These are phyloP conservation scores for Protonibea diacanthus DNA, from an alignment of 2,797 vertebrate genomes.

Conservation along the genomic window DNA sequence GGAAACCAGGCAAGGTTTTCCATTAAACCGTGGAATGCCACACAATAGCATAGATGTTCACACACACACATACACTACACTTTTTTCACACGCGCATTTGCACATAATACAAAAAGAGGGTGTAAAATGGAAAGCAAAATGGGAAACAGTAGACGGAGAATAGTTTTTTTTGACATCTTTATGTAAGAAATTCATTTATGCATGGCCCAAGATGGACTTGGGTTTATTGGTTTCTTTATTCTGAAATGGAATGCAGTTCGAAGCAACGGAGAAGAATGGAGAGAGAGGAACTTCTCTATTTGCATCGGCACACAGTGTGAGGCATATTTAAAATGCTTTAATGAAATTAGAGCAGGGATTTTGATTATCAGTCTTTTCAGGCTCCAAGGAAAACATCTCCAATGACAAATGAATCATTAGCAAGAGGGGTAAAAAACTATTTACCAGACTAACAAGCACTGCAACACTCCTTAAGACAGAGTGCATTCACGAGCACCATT, in stretches of 20 bases:
- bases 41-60: slow-evolving; percentile 51
- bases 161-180: slow-evolving; percentile 56
- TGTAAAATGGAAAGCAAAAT: slow-evolving; percentile 51
- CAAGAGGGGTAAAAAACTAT: slow-evolving; percentile 53
- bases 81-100: slow-evolving; percentile 24
- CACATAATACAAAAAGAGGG: slow-evolving; percentile 41
- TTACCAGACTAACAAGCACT: slow-evolving; percentile 68
- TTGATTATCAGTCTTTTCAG: slow-evolving; percentile 53
- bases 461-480: slow-evolving; percentile 35
- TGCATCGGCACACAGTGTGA: slow-evolving; percentile 45
- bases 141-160: slow-evolving; percentile 53
- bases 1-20: slow-evolving; percentile 72
- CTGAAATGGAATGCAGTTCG: slow-evolving; percentile 33
- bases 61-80: slow-evolving; percentile 18
- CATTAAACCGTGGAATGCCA: slow-evolving; percentile 69
- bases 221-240: slow-evolving; percentile 66
- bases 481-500: slow-evolving; percentile 35
- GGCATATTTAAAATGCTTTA: slow-evolving; percentile 48
- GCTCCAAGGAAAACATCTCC: slow-evolving; percentile 60
- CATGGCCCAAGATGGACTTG: slow-evolving; percentile 49
- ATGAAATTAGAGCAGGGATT: slow-evolving; percentile 62
- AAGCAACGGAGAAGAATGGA: slow-evolving; percentile 20
- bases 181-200: slow-evolving; percentile 64
- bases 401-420: slow-evolving; percentile 75
- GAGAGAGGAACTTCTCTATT: slow-evolving; percentile 23